These are phyloP conservation scores for Scaptomyza flava DNA, from an alignment of 2,888 invertebrate genomes.

Conservation along the genomic window DNA sequence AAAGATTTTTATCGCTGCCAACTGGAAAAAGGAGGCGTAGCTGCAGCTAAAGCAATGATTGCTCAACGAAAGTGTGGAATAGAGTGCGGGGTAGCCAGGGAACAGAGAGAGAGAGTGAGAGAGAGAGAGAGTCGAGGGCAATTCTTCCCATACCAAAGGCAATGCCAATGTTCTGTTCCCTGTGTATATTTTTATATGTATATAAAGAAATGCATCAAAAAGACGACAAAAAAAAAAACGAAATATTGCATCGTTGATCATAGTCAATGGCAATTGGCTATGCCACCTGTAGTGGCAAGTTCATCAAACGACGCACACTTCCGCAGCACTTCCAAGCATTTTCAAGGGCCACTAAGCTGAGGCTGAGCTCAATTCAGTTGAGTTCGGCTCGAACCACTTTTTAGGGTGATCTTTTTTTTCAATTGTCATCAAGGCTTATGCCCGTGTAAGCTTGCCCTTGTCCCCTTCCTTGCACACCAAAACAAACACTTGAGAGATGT, in stretches of 20 bases:
- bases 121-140: not conserved
- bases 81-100: too few relatives aligned
- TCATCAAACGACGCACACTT: slow-evolving; percentile 52
- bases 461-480: not conserved
- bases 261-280: slow-evolving; percentile 11
- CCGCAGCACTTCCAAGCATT: slow-evolving; percentile 26
- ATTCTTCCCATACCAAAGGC: slow-evolving; percentile 11
- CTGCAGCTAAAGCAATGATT: slow-evolving; percentile 28
- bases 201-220: not conserved
- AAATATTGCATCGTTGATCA: slow-evolving; percentile 9
- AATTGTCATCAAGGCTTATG: slow-evolving; percentile 59
- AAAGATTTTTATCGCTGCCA: slow-evolving; percentile 57
- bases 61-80: slow-evolving; percentile 2
- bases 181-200: not conserved
- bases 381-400: slow-evolving; percentile 22
- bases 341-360: slow-evolving; percentile 9
- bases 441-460: slow-evolving; percentile 48
- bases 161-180: slow-evolving; percentile 6
- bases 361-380: slow-evolving; percentile 6
- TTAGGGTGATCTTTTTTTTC: slow-evolving; percentile 32
- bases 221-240: slow-evolving; percentile 1
- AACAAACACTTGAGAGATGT: too few relatives aligned
- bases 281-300: slow-evolving; percentile 41
- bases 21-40: slow-evolving; percentile 54
- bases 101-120: too few relatives aligned